Base-by-base conservation (phyloP, 2,888 invertebrate species). In the Nasonovia ribisnigri region DNA sequence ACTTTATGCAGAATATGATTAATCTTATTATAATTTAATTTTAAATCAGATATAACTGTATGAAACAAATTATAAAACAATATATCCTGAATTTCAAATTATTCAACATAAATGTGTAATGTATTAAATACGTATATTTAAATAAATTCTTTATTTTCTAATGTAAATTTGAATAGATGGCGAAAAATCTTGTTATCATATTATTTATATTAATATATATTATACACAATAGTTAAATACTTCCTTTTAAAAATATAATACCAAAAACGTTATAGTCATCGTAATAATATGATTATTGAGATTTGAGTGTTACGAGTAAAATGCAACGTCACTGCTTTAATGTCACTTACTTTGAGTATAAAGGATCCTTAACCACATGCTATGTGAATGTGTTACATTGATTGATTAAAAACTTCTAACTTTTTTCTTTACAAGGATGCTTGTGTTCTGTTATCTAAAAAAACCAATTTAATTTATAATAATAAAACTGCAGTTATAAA, bases 261-360 rank as follows among this genome's bases (percentile, higher is more conserved):
- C 43, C 29, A 3, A 60, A 90, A 90, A 67, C 43, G 60, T 43
- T 67, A n/a, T 48, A 43, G 46, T 90, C 90, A 67, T 67, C 36
- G 46, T 67, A 46, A 67, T 67, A 90, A 90, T 67, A 90, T 48
- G n/a, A 90, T 90, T 90, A 90, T 90, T 90, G 90, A 90, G 46
- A 67, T 67, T 67, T 46, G 46, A 29, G 89, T 60, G 43, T 57
- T n/a, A 67, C n/a, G 24, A 46, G 43, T 60, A 90, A 46, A 60
- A 60, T 60, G 90, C 46, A 48, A 67, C 90, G 67, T 90, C 89
- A 5, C 67, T 90, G 20, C 46, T 90, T 90, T 90, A 46, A 60
- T 60, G 46, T 90, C 46, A 90, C 60, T 90, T 60, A 90, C 46
- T 90, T 67, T 67, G 24, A 48, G 54, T 67, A 24, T 67, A 67